phyloP scores from a whole-genome alignment of 2,888 invertebrate genomes.

The Micropterix aruncella region DNA sequence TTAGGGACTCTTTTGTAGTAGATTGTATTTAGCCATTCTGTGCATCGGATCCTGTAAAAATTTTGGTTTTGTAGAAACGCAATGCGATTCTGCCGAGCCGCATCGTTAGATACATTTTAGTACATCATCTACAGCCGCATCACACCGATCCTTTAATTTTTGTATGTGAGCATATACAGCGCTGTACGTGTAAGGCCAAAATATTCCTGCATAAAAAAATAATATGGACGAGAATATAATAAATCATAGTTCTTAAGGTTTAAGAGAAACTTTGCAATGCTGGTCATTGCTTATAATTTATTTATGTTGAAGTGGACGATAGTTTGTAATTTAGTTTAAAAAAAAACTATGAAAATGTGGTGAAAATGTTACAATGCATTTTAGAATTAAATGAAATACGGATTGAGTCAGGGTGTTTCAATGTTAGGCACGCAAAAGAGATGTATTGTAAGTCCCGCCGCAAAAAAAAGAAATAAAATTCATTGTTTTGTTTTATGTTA shows the following conservation, averaged over 20 bases:
- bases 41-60: no score
- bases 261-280: background rate
- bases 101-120: no score
- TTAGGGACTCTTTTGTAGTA: background rate
- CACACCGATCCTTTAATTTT: no score
- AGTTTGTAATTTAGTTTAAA: slow-evolving; percentile 1
- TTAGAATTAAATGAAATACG: slow-evolving; percentile 11
- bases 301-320: slow-evolving; percentile 13
- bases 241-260: slow-evolving; percentile 3
- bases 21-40: background rate
- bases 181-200: slow-evolving; percentile 1
- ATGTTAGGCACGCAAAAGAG: background rate
- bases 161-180: slow-evolving; percentile 1
- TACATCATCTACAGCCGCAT: no score
- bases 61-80: no score
- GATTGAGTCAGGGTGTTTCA: slow-evolving; percentile 13
- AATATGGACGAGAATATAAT: slow-evolving; percentile 3
- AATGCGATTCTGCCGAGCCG: no score
- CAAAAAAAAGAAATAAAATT: background rate
- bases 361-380: slow-evolving; percentile 2
- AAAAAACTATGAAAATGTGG: background rate
- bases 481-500: background rate
- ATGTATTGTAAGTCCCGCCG: background rate
- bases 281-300: slow-evolving; percentile 5
- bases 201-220: no score